phyloP scores from a whole-genome alignment of 2,113 vertebrate genomes.

The Psittacara wagleri region DNA sequence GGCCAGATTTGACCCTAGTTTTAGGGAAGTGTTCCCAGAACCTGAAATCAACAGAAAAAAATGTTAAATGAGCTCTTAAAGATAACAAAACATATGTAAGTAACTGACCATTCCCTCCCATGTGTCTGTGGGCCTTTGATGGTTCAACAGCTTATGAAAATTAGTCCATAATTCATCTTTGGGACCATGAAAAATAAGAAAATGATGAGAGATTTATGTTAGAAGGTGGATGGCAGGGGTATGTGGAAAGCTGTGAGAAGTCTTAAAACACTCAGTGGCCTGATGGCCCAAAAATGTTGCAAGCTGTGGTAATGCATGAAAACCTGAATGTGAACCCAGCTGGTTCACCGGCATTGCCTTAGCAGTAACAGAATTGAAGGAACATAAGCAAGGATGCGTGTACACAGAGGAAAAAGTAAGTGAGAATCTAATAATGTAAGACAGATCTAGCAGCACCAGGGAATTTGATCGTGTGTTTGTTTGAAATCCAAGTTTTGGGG shows the following conservation, averaged over 20 bases:
- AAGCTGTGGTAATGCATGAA: not conserved
- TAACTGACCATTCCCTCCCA: not conserved
- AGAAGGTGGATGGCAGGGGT: not conserved
- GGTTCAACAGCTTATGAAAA: not conserved
- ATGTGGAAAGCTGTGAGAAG: not conserved
- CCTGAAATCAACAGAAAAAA: not conserved
- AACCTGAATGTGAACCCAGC: not conserved
- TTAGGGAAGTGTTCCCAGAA: not conserved
- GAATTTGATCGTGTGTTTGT: not conserved
- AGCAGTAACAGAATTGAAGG: not conserved
- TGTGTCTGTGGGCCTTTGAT: not conserved
- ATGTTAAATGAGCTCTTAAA: not conserved
- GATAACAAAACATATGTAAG: not conserved
- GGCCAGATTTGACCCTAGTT: not conserved
- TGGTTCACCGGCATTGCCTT: not conserved
- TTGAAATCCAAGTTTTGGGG: not conserved
- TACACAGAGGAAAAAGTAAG: not conserved
- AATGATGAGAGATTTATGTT: not conserved
- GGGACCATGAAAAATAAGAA: not conserved
- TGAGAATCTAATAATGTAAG: not conserved
- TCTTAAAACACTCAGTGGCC: not conserved
- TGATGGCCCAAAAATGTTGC: not conserved
- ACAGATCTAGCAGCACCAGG: not conserved
- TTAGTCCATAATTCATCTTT: not conserved
- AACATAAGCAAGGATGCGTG: not conserved